A percentile compares a stretch with the other conserved stretches of the same genome.
Evolutionary conservation across 2,113 vertebrate genomes (phyloP).

Genomic region (Hassar affinis): DNA sequence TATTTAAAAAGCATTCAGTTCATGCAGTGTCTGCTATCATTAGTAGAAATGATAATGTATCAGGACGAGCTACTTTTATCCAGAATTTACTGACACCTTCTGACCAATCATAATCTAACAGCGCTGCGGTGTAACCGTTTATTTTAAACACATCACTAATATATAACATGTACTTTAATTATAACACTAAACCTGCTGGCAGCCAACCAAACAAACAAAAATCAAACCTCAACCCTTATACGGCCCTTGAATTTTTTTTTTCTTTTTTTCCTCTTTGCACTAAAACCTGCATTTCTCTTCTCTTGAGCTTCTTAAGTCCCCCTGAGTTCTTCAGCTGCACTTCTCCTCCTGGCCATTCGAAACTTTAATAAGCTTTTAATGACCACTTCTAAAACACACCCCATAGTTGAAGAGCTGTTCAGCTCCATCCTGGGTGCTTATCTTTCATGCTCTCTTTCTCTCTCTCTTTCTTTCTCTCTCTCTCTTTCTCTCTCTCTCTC

Average conservation of each 20-base stretch:
- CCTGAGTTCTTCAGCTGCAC: slow-evolving; percentile 22
- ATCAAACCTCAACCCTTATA: neutral
- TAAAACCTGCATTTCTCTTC: slow-evolving; percentile 9
- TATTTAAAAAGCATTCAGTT: too few relatives aligned
- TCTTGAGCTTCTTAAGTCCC: slow-evolving; percentile 25
- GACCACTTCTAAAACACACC: slow-evolving; percentile 71
- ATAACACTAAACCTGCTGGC: neutral
- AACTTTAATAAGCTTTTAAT: slow-evolving; percentile 82
- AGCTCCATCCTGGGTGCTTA: slow-evolving; percentile 59
- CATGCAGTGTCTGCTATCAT: neutral
- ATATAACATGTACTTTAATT: neutral
- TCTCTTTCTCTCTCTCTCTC: neutral
- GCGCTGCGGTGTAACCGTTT: neutral
- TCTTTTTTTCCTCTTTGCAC: neutral
- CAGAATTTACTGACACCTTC: neutral
- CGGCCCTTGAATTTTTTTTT: neutral
- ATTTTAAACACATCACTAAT: neutral
- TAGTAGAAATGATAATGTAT: neutral
- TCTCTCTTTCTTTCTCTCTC: slow-evolving; percentile 10
- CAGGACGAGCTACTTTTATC: neutral
- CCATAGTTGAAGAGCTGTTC: slow-evolving; percentile 74
- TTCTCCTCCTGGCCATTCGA: slow-evolving; percentile 54
- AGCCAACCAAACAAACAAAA: slow-evolving; percentile 5
- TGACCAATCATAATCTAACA: neutral
- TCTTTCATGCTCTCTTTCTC: slow-evolving; percentile 17